Evolutionary conservation across 1,140 invertebrate genomes (phyloP).

Genomic region (Ladona fulva): DNA sequence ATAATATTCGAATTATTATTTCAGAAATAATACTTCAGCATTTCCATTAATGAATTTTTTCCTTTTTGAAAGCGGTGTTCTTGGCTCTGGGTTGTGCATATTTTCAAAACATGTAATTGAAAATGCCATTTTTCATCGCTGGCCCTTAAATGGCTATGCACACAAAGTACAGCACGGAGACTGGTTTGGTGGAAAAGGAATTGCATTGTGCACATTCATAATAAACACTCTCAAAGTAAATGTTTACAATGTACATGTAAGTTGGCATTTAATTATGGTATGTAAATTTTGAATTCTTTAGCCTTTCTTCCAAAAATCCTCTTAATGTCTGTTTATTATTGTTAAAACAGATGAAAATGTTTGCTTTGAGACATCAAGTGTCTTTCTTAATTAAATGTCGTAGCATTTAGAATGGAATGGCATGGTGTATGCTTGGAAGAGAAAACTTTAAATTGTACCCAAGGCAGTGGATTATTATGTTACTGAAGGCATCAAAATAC

Average conservation of each 20-base stretch:
- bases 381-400: too few relatives aligned
- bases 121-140: conserved; percentile 83
- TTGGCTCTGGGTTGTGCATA: conserved; percentile 86
- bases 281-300: too few relatives aligned
- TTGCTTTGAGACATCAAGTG: too few relatives aligned
- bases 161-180: conserved; percentile 95
- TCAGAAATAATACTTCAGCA: not conserved
- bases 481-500: too few relatives aligned
- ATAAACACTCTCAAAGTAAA: conserved; percentile 60
- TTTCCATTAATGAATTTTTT: conserved; percentile 15
- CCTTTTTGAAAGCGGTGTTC: conserved; percentile 58
- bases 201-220: conserved; percentile 75
- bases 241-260: conserved; percentile 88
- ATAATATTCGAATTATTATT: not conserved
- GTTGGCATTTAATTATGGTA: too few relatives aligned
- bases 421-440: too few relatives aligned
- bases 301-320: too few relatives aligned
- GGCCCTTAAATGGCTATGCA: conserved; percentile 92
- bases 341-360: too few relatives aligned
- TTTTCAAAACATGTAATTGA: conserved; percentile 80
- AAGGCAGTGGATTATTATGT: too few relatives aligned
- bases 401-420: too few relatives aligned
- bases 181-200: conserved; percentile 96
- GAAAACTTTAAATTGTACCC: too few relatives aligned
- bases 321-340: too few relatives aligned